Evolutionary conservation across 1,140 invertebrate species (phyloP), one percentile per base, ranked within the genome.

Genomic region (Cydia pomonella): DNA sequence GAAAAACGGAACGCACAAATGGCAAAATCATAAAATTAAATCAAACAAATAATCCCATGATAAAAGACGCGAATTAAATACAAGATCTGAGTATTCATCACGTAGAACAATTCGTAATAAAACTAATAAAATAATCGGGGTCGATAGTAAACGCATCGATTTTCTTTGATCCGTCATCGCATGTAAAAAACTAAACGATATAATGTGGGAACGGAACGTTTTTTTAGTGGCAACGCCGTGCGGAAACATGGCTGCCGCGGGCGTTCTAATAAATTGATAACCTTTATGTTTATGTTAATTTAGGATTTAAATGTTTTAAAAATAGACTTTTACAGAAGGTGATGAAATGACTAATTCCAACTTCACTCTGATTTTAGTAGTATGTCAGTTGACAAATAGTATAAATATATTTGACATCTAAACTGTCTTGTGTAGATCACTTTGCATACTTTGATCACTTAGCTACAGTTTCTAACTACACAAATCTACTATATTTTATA

Each of bases 121-220:
- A 77, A 76, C 73, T 47, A 64, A 74, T 69, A 21, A 75, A 75
- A 47, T 18, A 6, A 64, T 72, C 29, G 47, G 41, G 71, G 41
- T 75, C 63, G 77, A 72, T 74, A 77, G 76, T 41, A 47, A 73
- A 75, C 47, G 47, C 77, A 77, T 71, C 76, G 25, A 66, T 78
- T 64, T 41, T 69, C 80, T 86, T 86, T 86, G 84, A 86, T 86
- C 84, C 77, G 62, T 63, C 78, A 77, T 71, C 80, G 66, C 64
- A 66, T 74, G 50, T 77, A 77, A 78, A 29, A 66, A 66, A 66
- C 63, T 3, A 33, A 66, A 29, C 63, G 63, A 25, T 27, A 27
- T 23, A 50, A 50, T 50, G 47, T 50, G 47, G 21, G 21, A 63
- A 63, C 23, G 59, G 21, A 63, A 62, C 53, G 53, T 66, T 66